Percentiles rank a stretch among this genome's conserved stretches.
phyloP scores from a whole-genome alignment of 2,797 vertebrate genomes.

The Perodicticus potto region DNA sequence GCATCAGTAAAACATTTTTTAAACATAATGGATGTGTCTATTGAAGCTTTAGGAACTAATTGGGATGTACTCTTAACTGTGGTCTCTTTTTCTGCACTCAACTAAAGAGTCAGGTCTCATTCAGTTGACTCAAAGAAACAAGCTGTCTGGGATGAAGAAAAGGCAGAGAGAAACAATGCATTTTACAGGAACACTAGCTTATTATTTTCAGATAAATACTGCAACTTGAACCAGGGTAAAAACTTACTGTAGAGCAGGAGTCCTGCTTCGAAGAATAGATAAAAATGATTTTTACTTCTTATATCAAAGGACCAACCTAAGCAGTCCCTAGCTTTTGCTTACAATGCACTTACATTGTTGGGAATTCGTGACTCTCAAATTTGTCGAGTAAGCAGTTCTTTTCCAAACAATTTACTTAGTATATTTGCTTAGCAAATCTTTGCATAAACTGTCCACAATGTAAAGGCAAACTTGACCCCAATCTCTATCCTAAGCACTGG shows the following conservation, averaged over 20 bases:
- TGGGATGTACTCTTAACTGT: slow-evolving; percentile 29
- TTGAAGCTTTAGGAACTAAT: slow-evolving; percentile 37
- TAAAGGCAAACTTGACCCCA: background rate
- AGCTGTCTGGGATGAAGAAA: slow-evolving; percentile 26
- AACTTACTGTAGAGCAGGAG: background rate
- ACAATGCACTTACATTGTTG: slow-evolving; percentile 48
- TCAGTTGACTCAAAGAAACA: background rate
- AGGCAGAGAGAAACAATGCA: background rate
- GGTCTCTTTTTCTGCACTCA: background rate
- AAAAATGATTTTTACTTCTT: slow-evolving; percentile 70
- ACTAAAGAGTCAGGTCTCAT: background rate
- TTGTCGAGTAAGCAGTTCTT: slow-evolving; percentile 60
- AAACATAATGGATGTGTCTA: slow-evolving; percentile 21
- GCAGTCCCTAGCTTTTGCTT: slow-evolving; percentile 70
- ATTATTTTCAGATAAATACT: slow-evolving; percentile 64
- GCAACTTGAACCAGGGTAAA: slow-evolving; percentile 30
- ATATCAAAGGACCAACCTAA: slow-evolving; percentile 37
- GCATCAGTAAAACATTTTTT: slow-evolving; percentile 48
- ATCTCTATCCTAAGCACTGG: background rate
- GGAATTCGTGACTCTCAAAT: slow-evolving; percentile 49
- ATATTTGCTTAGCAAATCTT: slow-evolving; percentile 52
- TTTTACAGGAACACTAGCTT: slow-evolving; percentile 14
- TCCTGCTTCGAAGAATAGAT: slow-evolving; percentile 26
- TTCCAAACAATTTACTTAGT: slow-evolving; percentile 36
- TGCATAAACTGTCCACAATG: background rate